Conservation (phyloP, 2,888 invertebrate species). For the Cordilura impudica region DNA sequence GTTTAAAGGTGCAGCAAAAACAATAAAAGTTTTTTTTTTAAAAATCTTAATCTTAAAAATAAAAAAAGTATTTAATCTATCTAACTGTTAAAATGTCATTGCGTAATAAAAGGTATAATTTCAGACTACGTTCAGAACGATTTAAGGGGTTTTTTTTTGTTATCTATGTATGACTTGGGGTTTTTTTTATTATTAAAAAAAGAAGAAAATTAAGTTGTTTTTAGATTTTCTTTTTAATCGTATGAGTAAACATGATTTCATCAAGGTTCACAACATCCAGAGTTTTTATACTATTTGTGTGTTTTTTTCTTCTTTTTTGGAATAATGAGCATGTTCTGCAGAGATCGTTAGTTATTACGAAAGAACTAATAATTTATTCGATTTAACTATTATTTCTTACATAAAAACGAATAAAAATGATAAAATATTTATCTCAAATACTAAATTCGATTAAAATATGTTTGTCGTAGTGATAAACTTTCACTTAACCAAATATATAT, state of each 20-base stretch:
- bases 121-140: conserved; percentile 62
- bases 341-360: too few species aligned
- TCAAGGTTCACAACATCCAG: conserved; percentile 78
- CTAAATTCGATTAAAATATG: too few species aligned
- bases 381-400: too few species aligned
- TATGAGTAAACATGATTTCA: conserved; percentile 72
- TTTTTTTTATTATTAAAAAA: conserved; percentile 54
- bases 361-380: too few species aligned
- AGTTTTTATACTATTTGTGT: conserved; percentile 68
- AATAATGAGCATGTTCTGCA: too few species aligned
- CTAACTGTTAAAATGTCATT: conserved; percentile 59
- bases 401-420: too few species aligned
- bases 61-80: conserved; percentile 59
- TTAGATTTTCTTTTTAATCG: conserved; percentile 65
- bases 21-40: conserved; percentile 25
- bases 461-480: too few species aligned
- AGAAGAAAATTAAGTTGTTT: conserved; percentile 34
- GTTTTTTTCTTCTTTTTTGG: conserved; percentile 47
- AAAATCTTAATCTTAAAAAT: conserved; percentile 23
- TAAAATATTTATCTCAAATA: too few species aligned
- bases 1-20: conserved; percentile 49
- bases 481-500: too few species aligned
- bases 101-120: conserved; percentile 31
- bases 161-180: conserved; percentile 55
- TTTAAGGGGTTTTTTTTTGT: conserved; percentile 36